Conservation (phyloP, 2,797 vertebrate genomes). For the Astyanax mexicanus region DNA sequence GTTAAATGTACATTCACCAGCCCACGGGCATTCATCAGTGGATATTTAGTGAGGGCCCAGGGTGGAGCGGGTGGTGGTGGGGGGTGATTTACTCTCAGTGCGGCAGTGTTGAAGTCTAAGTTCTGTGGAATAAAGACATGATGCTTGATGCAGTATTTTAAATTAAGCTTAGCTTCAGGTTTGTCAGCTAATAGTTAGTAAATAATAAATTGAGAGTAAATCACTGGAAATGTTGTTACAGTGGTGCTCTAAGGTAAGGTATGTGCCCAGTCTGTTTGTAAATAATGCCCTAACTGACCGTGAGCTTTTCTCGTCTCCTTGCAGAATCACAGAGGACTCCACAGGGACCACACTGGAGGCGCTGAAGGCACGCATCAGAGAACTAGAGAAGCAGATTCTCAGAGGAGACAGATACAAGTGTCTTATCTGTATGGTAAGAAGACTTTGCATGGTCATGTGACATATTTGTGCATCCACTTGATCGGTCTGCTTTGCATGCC, state of each 20-base stretch:
- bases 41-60: constrained; percentile 60
- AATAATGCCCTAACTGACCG: background rate
- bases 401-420: constrained; percentile 99
- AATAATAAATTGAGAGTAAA: too few relatives aligned
- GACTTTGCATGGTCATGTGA: background rate
- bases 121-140: background rate
- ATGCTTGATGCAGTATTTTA: background rate
- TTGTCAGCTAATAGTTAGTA: too few relatives aligned
- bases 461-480: constrained; percentile 9
- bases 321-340: constrained; percentile 96
- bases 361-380: constrained; percentile 97
- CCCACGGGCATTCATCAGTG: constrained; percentile 74
- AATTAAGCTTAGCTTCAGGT: too few relatives aligned
- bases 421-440: constrained; percentile 99
- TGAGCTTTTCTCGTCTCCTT: constrained; percentile 24
- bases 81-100: background rate
- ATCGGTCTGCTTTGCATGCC: background rate
- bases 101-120: constrained; percentile 15
- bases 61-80: constrained; percentile 6
- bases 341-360: constrained; percentile 98
- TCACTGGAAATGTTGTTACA: too few relatives aligned
- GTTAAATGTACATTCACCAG: constrained; percentile 93
- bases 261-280: background rate
- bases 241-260: background rate
- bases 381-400: constrained; percentile 97